These are phyloP conservation scores for Cremastobaeus sp. DNA, from an alignment of 2,888 invertebrate species.

Conservation along the genomic window DNA sequence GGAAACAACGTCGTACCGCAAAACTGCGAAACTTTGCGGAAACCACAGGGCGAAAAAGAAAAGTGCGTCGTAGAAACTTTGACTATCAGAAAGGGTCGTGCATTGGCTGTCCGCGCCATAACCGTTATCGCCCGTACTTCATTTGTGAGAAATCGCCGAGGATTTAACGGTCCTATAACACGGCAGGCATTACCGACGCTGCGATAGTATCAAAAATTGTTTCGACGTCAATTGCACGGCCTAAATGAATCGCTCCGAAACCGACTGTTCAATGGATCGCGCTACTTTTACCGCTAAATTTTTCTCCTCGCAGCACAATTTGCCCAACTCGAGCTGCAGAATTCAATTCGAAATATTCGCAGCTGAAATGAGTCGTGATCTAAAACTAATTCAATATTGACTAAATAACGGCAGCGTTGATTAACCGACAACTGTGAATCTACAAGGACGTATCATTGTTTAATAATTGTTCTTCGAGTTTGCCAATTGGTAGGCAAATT, in stretches of 20 bases:
- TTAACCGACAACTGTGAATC: constrained; percentile 25
- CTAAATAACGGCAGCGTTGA: constrained; percentile 5
- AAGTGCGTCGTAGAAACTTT: constrained; percentile 51
- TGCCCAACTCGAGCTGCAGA: no score
- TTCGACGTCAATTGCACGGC: constrained; percentile 2
- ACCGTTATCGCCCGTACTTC: constrained; percentile 60
- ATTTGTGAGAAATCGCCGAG: constrained; percentile 56
- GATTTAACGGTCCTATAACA: constrained; percentile 24
- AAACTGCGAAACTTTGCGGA: constrained; percentile 66
- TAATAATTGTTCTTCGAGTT: constrained; percentile 36
- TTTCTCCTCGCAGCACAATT: no score
- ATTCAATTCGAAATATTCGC: constrained; percentile 19
- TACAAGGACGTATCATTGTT: constrained; percentile 21
- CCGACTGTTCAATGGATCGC: no score
- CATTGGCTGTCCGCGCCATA: constrained; percentile 44
- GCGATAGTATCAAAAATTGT: constrained; percentile 13
- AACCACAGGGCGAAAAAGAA: constrained; percentile 51
- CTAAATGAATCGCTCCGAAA: no score
- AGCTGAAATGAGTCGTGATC: constrained; percentile 3
- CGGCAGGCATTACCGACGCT: constrained; percentile 3
- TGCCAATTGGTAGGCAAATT: constrained; percentile 30
- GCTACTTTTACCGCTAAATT: no score
- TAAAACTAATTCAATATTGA: constrained; percentile 22
- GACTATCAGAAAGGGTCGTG: constrained; percentile 40
- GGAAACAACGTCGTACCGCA: constrained; percentile 61